Conservation (phyloP, 2,888 invertebrate species). For the Conus canariensis region DNA sequence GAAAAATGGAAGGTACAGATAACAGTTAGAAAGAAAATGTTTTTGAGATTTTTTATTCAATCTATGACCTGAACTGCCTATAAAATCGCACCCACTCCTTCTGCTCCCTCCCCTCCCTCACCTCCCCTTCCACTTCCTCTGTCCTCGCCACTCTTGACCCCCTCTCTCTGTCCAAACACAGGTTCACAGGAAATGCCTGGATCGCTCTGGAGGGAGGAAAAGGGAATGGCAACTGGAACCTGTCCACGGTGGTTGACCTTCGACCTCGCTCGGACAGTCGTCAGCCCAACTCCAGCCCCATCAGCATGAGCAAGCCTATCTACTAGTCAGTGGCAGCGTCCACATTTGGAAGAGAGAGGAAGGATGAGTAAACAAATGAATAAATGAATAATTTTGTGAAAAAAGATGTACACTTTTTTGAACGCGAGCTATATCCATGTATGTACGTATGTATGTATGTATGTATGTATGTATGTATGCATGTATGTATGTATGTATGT, state of each 20-base stretch:
- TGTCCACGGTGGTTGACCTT: slow-evolving; percentile 55
- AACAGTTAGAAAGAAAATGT: no score
- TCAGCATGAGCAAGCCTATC: slow-evolving; percentile 54
- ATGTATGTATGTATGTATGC: neutral
- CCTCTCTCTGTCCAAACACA: slow-evolving; percentile 1
- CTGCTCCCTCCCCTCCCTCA: no score
- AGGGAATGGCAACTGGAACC: slow-evolving; percentile 49
- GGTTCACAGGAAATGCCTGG: slow-evolving; percentile 53
- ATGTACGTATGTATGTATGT: neutral
- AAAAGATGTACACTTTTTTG: neutral
- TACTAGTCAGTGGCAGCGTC: slow-evolving; percentile 52
- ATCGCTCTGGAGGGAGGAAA: slow-evolving; percentile 45
- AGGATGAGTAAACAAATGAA: no score
- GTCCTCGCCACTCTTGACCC: no score
- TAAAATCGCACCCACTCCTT: no score
- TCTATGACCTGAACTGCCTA: no score
- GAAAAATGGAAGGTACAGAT: no score
- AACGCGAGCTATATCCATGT: neutral
- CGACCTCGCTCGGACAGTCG: slow-evolving; percentile 54
- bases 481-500: neutral
- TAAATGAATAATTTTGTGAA: no score
- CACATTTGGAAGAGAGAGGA: no score
- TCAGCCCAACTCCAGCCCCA: slow-evolving; percentile 57
- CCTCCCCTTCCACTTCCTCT: no score
- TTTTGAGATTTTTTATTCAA: no score